Evolutionary conservation across 2,113 vertebrate species (phyloP), one percentile per base, ranked within the genome.

Genomic region (Microtus oregoni): DNA sequence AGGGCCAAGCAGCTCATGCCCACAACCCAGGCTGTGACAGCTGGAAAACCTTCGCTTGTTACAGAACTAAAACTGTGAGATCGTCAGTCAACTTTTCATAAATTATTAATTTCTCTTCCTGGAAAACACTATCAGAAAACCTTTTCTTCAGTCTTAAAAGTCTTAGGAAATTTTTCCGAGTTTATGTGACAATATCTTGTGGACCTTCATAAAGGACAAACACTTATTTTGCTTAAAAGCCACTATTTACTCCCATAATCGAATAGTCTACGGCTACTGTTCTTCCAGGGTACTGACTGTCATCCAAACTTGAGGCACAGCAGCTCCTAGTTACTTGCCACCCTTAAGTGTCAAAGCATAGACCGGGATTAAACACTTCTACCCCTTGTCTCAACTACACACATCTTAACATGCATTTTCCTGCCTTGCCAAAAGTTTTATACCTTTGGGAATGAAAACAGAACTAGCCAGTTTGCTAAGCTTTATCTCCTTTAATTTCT

Each of bases 301-400:
- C 55, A 70, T 12, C 63, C 15, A 61, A 1, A 30, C 73, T 26
- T 88, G 35, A 30, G 8, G 41, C 20, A 63, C 2, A 63, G 44
- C n/a, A 92, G 55, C 17, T 65, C 76, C 26, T 35, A 9, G 52
- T 41, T 28, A 63, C 38, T 63, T n/a, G 76, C 89, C 70, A 83
- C 65, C n/a, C 19, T 0, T 20, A 41, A 87, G 76, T 75, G 70
- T 94, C 89, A 92, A 94, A 88, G 50, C 28, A 75, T 6, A 96
- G 65, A 73, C 19, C 65, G 70, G 24, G 52, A 35, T 35, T 55
- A 63, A 50, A 30, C 32, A 35, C 20, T 20, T 82, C 86, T 14
- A 4, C 8, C 12, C 14, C 30, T 10, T 10, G 44, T 55, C 32
- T 44, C 17, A 78, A 68, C 28, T 38, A 44, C 81, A 38, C 38